A percentile compares a stretch with the other conserved stretches of the same genome.
Conservation (phyloP, 2,888 invertebrate genomes). For the Cantharis lateralis region DNA sequence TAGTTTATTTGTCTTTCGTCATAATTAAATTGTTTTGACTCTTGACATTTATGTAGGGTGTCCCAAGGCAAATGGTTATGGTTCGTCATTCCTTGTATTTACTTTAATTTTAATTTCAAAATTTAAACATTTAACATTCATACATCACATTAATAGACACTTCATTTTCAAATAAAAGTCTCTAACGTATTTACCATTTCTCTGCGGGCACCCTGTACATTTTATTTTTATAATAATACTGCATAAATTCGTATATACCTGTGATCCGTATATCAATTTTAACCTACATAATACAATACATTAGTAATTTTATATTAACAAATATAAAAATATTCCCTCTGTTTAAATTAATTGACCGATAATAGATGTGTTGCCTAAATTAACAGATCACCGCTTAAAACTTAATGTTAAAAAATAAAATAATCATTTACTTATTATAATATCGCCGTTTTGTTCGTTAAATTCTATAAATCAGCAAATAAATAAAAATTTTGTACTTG, state of each 20-base stretch:
- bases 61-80: background rate
- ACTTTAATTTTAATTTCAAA: background rate
- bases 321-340: conserved; percentile 9
- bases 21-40: conserved; percentile 6
- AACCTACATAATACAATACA: background rate
- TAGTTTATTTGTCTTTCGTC: conserved; percentile 20
- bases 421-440: background rate
- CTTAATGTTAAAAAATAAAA: background rate
- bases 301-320: background rate
- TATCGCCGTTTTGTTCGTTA: too few relatives aligned
- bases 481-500: too few relatives aligned
- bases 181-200: background rate
- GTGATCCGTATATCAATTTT: background rate
- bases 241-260: background rate
- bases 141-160: background rate
- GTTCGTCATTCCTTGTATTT: conserved; percentile 5
- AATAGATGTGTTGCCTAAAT: conserved; percentile 7
- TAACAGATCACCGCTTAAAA: background rate
- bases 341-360: conserved; percentile 21
- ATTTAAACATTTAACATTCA: background rate
- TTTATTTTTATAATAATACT: background rate
- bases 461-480: too few relatives aligned
- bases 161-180: background rate
- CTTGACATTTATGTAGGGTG: conserved; percentile 8
- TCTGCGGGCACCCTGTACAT: background rate